phyloP scores from a whole-genome alignment of 2,888 invertebrate genomes.

The Zaprionus lineosus region DNA sequence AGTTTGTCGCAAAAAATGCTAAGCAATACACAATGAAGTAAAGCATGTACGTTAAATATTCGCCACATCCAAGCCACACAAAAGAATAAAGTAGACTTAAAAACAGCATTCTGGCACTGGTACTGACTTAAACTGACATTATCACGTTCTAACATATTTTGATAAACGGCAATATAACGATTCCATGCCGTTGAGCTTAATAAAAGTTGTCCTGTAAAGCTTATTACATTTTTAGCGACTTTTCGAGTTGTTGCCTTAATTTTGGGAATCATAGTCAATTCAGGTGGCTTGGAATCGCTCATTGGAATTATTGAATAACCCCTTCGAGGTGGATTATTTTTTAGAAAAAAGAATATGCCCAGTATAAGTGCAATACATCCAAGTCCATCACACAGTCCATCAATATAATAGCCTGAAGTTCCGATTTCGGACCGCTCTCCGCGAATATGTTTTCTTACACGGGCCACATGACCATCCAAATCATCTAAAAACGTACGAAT shows the following conservation, averaged over 20 bases:
- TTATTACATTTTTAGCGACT: conserved; percentile 86
- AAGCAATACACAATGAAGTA: conserved; percentile 88
- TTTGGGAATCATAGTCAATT: conserved; percentile 85
- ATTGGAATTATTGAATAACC: conserved; percentile 88
- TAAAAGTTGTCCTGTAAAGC: conserved; percentile 88
- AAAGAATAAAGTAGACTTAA: conserved; percentile 90
- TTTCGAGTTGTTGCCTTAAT: conserved; percentile 87
- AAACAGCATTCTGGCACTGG: conserved; percentile 85
- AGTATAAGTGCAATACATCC: conserved; percentile 89
- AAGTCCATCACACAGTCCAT: conserved; percentile 91
- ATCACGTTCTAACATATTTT: conserved; percentile 88
- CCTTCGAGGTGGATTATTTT: conserved; percentile 88
- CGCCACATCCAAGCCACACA: conserved; percentile 90
- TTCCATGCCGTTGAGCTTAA: conserved; percentile 92
- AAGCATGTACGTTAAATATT: conserved; percentile 90
- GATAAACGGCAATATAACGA: conserved; percentile 91
- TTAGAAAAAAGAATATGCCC: conserved; percentile 88
- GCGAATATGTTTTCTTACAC: conserved; percentile 88
- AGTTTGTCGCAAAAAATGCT: conserved; percentile 92
- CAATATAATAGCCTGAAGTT: conserved; percentile 90
- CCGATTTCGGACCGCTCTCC: conserved; percentile 92
- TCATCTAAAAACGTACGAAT: conserved; percentile 92
- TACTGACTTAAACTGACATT: conserved; percentile 84
- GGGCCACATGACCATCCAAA: conserved; percentile 93
- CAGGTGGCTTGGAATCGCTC: conserved; percentile 78